Conservation (phyloP, 2,888 invertebrate genomes). For the Chrysotoxum bicinctum region DNA sequence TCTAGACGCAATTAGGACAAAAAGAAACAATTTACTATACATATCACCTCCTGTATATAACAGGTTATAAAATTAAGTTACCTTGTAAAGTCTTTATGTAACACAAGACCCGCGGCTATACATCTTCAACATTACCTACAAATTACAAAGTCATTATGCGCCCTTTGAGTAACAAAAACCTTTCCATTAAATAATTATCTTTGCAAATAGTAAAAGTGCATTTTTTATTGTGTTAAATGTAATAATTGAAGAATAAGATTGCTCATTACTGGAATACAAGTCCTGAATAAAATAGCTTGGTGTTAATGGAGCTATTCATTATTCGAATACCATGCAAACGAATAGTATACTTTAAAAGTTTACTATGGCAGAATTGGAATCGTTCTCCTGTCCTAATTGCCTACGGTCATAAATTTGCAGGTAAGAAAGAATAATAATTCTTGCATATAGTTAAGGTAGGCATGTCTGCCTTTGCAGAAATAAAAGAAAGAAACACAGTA, state of each 20-base stretch:
- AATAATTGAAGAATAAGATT: not conserved
- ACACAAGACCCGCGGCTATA: not conserved
- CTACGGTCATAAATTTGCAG: constrained; percentile 42
- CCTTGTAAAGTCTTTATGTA: not conserved
- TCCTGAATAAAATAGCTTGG: not conserved
- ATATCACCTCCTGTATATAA: not conserved
- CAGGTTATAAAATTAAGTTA: not conserved
- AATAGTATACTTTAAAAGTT: not conserved
- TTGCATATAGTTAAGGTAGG: not conserved
- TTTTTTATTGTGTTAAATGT: not conserved
- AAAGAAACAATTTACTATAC: not conserved
- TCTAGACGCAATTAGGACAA: not conserved
- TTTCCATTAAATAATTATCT: constrained; percentile 40
- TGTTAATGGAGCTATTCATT: not conserved
- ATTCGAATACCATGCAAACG: not conserved
- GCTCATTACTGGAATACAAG: not conserved
- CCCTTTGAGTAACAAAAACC: constrained; percentile 21
- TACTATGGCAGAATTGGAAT: not conserved
- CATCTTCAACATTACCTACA: not conserved
- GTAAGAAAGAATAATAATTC: constrained; percentile 26
- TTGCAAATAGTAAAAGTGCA: constrained; percentile 6
- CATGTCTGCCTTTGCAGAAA: not conserved
- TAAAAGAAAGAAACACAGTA: not conserved
- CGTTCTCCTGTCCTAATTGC: constrained; percentile 22
- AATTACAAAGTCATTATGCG: constrained; percentile 36